Conservation (phyloP, 2,113 vertebrate genomes). For the Zosterops lateralis region DNA sequence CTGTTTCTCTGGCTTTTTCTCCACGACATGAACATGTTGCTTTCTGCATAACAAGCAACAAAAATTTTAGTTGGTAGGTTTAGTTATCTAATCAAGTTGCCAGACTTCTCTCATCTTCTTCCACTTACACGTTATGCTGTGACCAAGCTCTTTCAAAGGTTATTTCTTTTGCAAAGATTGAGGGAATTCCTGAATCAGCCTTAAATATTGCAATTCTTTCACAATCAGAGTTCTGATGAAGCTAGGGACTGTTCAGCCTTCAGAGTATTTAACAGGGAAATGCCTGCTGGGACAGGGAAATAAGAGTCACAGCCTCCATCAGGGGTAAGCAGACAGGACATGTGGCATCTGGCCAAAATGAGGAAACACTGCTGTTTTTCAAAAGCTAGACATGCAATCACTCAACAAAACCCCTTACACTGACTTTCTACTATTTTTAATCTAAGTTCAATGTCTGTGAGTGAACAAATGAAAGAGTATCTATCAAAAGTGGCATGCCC, state of each 20-base stretch:
- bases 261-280: neutral
- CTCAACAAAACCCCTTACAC: neutral
- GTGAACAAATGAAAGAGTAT: neutral
- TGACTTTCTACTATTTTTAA: neutral
- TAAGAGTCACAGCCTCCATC: neutral
- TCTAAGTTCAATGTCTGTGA: neutral
- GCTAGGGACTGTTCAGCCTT: neutral
- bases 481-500: neutral
- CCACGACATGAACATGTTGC: neutral
- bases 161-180: neutral
- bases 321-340: neutral
- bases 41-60: neutral
- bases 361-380: neutral
- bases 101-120: neutral
- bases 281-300: neutral
- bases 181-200: neutral
- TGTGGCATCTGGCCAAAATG: neutral
- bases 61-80: neutral
- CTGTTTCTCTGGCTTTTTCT: neutral
- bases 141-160: neutral
- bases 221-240: neutral
- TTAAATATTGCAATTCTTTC: neutral
- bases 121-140: neutral
- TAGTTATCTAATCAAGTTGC: neutral
- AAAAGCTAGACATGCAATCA: neutral